Conservation (phyloP, 2,888 invertebrate genomes). For the Dysmachus trigonus region DNA sequence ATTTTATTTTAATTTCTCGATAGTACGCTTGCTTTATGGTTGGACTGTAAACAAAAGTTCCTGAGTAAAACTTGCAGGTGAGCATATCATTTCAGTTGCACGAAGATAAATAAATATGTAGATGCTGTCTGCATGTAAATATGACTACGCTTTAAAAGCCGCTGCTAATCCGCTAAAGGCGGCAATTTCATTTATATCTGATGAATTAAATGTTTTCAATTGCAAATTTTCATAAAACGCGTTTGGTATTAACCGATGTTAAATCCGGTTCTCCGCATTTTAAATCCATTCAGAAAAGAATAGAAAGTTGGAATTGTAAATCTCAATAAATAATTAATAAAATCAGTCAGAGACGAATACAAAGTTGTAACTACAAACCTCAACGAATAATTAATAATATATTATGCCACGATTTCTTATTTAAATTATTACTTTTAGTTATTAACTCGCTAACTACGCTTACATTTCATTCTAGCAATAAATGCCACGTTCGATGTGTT, state of each 20-base stretch:
- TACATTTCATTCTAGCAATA: not conserved
- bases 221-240: not conserved
- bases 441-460: not conserved
- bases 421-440: not conserved
- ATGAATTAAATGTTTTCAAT: not conserved
- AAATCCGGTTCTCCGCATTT: too few species aligned
- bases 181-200: not conserved
- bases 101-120: not conserved
- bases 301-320: not conserved
- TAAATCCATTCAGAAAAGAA: too few species aligned
- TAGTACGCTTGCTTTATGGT: not conserved
- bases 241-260: not conserved
- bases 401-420: not conserved
- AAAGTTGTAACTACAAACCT: not conserved
- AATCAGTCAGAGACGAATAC: not conserved
- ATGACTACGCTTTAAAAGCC: not conserved
- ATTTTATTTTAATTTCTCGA: not conserved
- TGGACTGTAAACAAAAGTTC: not conserved
- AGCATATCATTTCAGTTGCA: not conserved
- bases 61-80: not conserved
- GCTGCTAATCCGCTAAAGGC: not conserved
- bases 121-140: not conserved
- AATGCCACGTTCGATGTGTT: not conserved
- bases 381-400: not conserved
- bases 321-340: not conserved